phyloP scores from a whole-genome alignment of 2,888 invertebrate genomes.

The Branchellion lobata region DNA sequence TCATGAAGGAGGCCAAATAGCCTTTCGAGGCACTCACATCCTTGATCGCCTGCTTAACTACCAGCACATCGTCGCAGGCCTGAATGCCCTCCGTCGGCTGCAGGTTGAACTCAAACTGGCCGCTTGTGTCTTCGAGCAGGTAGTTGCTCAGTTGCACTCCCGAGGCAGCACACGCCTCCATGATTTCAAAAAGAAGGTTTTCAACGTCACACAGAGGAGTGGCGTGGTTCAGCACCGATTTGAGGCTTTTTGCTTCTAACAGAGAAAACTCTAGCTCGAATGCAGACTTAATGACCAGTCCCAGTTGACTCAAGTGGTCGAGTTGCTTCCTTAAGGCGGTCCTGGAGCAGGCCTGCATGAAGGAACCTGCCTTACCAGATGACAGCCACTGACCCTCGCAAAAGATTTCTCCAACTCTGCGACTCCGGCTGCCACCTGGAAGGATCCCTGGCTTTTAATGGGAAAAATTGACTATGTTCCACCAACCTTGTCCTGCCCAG shows the following conservation, averaged over 20 bases:
- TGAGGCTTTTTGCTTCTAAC: not conserved
- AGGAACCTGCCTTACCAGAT: conserved; percentile 26
- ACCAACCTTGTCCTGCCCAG: conserved; percentile 19
- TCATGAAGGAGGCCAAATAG: conserved; percentile 50
- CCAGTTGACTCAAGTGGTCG: conserved; percentile 31
- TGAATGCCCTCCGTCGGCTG: conserved; percentile 46
- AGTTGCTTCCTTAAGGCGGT: conserved; percentile 46
- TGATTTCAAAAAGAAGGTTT: conserved; percentile 30
- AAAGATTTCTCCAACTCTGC: conserved; percentile 44
- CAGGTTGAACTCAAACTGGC: conserved; percentile 50
- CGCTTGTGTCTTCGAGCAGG: conserved; percentile 46
- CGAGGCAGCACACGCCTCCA: conserved; percentile 25
- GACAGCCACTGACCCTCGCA: conserved; percentile 44
- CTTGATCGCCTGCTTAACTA: conserved; percentile 49
- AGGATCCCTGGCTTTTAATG: not conserved
- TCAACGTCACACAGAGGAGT: conserved; percentile 32
- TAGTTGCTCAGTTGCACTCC: conserved; percentile 43
- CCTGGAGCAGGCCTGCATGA: conserved; percentile 46
- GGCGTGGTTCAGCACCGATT: too few relatives aligned
- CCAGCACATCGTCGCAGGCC: conserved; percentile 48
- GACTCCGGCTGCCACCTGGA: conserved; percentile 32
- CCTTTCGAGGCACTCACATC: conserved; percentile 45
- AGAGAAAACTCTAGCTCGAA: conserved; percentile 46
- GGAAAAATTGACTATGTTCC: too few relatives aligned
- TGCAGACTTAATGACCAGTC: conserved; percentile 35